Conservation (phyloP, 2,888 invertebrate genomes). For the Andrena trimmerana region DNA sequence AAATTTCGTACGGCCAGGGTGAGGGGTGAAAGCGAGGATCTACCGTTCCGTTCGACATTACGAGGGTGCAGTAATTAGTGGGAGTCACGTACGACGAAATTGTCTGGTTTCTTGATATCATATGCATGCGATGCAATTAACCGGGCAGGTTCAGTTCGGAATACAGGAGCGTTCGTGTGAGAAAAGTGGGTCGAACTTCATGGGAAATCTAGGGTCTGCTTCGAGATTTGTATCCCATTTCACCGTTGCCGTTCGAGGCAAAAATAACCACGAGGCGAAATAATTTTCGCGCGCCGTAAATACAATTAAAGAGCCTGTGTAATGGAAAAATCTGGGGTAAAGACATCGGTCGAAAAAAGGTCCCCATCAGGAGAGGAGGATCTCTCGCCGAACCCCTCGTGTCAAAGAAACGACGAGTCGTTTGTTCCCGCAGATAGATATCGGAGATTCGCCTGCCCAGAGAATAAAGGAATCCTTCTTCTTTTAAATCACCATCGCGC, state of each 20-base stretch:
- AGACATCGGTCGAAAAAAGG: neutral
- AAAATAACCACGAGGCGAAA: no score
- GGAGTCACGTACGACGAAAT: constrained; percentile 30
- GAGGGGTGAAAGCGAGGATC: neutral
- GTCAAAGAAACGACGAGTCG: neutral
- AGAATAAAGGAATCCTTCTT: constrained; percentile 1
- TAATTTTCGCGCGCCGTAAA: no score
- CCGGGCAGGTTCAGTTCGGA: neutral
- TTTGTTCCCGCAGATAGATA: neutral
- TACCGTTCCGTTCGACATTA: constrained; percentile 3
- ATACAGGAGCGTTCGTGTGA: neutral
- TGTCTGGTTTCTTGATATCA: constrained; percentile 25
- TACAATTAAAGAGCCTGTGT: no score
- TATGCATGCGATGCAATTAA: constrained; percentile 26
- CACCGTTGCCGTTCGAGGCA: no score
- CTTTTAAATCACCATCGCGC: neutral
- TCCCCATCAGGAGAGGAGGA: neutral
- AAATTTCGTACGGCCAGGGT: neutral
- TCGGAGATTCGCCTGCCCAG: neutral
- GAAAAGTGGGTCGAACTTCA: neutral
- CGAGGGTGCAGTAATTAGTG: constrained; percentile 14
- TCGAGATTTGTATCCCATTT: neutral
- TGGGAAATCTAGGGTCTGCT: neutral
- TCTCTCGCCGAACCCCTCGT: neutral
- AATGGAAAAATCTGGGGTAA: no score